A percentile compares a stretch with the other conserved stretches of the same genome.
Evolutionary conservation across 1,140 invertebrate species (phyloP).

Genomic region (Lordiphosa clarofinis): DNA sequence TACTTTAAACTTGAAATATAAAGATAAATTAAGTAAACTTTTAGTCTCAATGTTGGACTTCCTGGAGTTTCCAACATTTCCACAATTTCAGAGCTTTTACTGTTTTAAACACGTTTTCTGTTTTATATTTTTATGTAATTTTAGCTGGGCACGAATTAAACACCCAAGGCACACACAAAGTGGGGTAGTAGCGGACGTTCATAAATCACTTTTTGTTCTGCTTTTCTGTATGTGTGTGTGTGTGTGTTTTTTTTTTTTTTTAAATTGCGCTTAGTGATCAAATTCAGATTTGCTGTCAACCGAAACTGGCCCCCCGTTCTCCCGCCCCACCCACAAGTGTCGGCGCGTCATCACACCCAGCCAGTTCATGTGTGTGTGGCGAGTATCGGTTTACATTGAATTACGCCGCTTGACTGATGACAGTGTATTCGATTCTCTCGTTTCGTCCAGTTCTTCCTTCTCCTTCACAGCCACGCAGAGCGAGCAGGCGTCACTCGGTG

Average conservation of each 20-base stretch:
- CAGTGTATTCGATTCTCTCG: constrained; percentile 45
- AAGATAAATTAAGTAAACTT: too few relatives aligned
- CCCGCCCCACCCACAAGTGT: background rate
- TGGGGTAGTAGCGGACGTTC: constrained; percentile 42
- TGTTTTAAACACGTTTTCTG: too few relatives aligned
- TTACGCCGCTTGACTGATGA: constrained; percentile 67
- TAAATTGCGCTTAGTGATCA: constrained; percentile 66
- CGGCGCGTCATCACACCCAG: constrained; percentile 8
- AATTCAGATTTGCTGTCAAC: constrained; percentile 71
- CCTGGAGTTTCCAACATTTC: too few relatives aligned
- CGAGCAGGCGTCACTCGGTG: constrained; percentile 6
- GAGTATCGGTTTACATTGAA: constrained; percentile 66
- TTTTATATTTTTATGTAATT: constrained; percentile 29
- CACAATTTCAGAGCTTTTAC: too few relatives aligned
- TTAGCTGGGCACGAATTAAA: constrained; percentile 22
- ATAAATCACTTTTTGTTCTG: constrained; percentile 56
- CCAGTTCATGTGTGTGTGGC: constrained; percentile 4
- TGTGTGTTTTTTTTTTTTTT: constrained; percentile 38
- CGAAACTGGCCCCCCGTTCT: constrained; percentile 39
- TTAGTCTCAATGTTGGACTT: too few relatives aligned
- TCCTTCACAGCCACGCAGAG: background rate
- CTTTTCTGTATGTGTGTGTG: background rate
- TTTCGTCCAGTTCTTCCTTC: constrained; percentile 23
- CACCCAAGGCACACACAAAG: constrained; percentile 15
- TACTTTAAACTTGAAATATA: too few relatives aligned